Percentiles rank a stretch among this genome's conserved stretches.
Evolutionary conservation across 2,113 vertebrate species (phyloP).

Genomic region (Noctilio leporinus): DNA sequence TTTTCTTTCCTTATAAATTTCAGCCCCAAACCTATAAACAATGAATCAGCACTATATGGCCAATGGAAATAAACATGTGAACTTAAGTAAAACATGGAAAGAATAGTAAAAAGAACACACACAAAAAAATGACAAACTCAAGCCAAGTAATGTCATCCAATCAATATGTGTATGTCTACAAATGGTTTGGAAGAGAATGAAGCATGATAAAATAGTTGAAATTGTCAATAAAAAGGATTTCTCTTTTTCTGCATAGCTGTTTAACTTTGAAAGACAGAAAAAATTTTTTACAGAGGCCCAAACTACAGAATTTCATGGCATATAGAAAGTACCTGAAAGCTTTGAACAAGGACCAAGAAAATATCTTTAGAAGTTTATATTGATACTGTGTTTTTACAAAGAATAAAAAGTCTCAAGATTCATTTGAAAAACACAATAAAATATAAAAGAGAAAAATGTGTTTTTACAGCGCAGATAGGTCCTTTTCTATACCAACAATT

Average conservation of each 20-base stretch:
- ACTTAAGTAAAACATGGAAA: not conserved
- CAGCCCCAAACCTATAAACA: not conserved
- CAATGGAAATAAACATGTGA: not conserved
- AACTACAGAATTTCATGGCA: not conserved
- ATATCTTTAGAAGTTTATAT: not conserved
- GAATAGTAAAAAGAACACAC: not conserved
- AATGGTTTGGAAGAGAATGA: not conserved
- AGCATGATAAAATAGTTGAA: not conserved
- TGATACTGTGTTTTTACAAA: not conserved
- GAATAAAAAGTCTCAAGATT: not conserved
- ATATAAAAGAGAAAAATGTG: not conserved
- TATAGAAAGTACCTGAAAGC: not conserved
- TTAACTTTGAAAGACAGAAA: not conserved
- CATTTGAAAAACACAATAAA: conserved; percentile 7
- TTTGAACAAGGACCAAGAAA: not conserved
- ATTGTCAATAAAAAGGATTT: not conserved
- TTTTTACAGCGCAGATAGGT: not conserved
- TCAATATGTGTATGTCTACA: not conserved
- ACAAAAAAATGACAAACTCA: not conserved
- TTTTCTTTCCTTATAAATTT: not conserved
- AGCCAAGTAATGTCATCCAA: not conserved
- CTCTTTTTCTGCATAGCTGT: not conserved
- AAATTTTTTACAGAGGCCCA: not conserved
- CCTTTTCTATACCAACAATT: not conserved
- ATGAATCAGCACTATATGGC: not conserved